Percentiles rank a stretch among this genome's conserved stretches.
These are phyloP conservation scores for Dolichomitus sp. DNA, from an alignment of 2,888 invertebrate species.

Conservation along the genomic window DNA sequence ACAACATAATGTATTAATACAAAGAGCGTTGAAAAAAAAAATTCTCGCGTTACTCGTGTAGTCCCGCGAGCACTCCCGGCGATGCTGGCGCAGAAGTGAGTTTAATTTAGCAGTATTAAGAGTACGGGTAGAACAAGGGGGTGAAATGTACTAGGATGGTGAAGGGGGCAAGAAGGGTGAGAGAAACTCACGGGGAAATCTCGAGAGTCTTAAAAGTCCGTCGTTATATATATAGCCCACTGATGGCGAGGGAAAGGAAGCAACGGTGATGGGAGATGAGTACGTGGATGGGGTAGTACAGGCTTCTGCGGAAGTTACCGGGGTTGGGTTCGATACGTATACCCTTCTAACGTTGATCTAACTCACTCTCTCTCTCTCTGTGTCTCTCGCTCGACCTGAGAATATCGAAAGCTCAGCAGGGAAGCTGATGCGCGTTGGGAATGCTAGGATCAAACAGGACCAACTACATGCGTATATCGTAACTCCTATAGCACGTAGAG, in stretches of 20 bases:
- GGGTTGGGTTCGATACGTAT: constrained; percentile 62
- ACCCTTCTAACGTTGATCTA: constrained; percentile 10
- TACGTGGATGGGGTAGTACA: constrained; percentile 1
- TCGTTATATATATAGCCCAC: constrained; percentile 17
- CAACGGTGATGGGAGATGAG: constrained; percentile 29
- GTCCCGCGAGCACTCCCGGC: constrained; percentile 21
- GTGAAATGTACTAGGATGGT: background rate
- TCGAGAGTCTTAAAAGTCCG: constrained; percentile 71
- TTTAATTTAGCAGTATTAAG: constrained; percentile 70
- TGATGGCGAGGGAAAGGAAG: constrained; percentile 19
- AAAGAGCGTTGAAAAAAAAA: constrained; percentile 54
- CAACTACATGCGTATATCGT: constrained; percentile 24
- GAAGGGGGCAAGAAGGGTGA: background rate
- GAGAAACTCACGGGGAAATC: constrained; percentile 62
- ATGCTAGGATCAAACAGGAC: constrained; percentile 65
- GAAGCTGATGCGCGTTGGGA: constrained; percentile 54
- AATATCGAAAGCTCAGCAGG: constrained; percentile 69
- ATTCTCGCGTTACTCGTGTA: constrained; percentile 38
- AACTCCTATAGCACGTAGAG: background rate
- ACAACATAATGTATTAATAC: constrained; percentile 66
- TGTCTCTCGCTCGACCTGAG: constrained; percentile 56
- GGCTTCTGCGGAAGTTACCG: constrained; percentile 63
- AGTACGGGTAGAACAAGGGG: constrained; percentile 37
- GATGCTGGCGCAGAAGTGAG: constrained; percentile 56
- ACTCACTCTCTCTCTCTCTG: constrained; percentile 40